phyloP scores from a whole-genome alignment of 2,113 vertebrate species.

The Dasyurus viverrinus region DNA sequence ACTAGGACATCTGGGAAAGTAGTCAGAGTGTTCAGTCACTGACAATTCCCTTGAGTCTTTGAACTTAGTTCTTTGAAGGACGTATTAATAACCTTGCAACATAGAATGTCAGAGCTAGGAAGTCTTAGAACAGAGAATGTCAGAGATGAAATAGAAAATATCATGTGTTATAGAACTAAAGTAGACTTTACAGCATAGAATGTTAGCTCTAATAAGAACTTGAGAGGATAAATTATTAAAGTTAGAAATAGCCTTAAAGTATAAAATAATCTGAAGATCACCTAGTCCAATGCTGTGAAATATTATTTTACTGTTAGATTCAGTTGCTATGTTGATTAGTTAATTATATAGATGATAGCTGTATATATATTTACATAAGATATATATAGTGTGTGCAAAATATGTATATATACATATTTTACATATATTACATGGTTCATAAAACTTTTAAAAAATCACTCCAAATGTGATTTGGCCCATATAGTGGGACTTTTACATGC shows the following conservation, averaged over 20 bases:
- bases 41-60: neutral
- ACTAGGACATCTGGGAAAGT: neutral
- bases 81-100: neutral
- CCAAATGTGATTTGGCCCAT: neutral
- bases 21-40: neutral
- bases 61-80: neutral
- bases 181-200: neutral
- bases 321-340: neutral
- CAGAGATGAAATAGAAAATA: neutral
- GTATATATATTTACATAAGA: neutral
- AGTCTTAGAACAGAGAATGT: no score
- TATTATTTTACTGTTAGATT: neutral
- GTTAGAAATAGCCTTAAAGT: neutral
- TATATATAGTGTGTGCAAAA: neutral
- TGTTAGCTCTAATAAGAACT: neutral
- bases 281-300: neutral
- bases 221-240: neutral
- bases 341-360: neutral
- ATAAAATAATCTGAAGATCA: neutral
- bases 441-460: neutral
- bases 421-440: neutral
- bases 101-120: neutral
- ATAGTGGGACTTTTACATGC: neutral
- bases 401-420: neutral
- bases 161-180: neutral